phyloP scores from a whole-genome alignment of 2,888 invertebrate genomes.

The Encarsia formosa region DNA sequence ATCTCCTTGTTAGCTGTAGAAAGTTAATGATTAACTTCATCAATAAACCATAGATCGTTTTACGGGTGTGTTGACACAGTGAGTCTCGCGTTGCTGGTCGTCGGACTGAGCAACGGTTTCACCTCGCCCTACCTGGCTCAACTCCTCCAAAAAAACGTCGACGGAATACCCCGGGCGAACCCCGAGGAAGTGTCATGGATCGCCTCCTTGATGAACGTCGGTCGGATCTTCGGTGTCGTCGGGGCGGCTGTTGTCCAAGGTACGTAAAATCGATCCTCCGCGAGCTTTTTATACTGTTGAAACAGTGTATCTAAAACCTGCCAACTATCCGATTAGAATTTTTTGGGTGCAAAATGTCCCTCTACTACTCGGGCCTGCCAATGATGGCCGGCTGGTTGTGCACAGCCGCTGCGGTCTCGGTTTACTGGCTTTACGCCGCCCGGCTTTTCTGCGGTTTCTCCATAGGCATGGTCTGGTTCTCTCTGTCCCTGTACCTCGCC shows the following conservation, averaged over 20 bases:
- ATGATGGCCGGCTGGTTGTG: conserved; percentile 41
- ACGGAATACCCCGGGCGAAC: conserved; percentile 35
- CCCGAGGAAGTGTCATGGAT: conserved; percentile 45
- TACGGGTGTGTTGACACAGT: too few relatives aligned
- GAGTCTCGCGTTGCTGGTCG: conserved; percentile 38
- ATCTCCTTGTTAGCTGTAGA: too few relatives aligned
- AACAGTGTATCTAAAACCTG: too few relatives aligned
- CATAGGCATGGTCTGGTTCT: conserved; percentile 43
- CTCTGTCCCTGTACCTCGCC: conserved; percentile 41
- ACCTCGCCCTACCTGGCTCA: conserved; percentile 46
- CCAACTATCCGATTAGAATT: too few relatives aligned
- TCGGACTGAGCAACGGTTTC: conserved; percentile 46
- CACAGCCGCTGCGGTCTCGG: conserved; percentile 38
- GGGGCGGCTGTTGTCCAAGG: conserved; percentile 41
- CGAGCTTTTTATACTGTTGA: too few relatives aligned
- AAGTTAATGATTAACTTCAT: too few relatives aligned
- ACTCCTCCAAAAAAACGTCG: conserved; percentile 32
- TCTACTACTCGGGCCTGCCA: conserved; percentile 39
- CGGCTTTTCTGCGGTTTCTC: conserved; percentile 41
- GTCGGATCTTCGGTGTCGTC: conserved; percentile 42
- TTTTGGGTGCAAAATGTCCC: conserved; percentile 41
- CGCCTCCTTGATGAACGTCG: conserved; percentile 44
- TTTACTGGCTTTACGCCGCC: conserved; percentile 41
- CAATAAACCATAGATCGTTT: too few relatives aligned
- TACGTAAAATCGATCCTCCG: too few relatives aligned